Percentiles rank a stretch among this genome's conserved stretches.
These are phyloP conservation scores for Ethmia dodecea DNA, from an alignment of 2,888 invertebrate species.

Conservation along the genomic window DNA sequence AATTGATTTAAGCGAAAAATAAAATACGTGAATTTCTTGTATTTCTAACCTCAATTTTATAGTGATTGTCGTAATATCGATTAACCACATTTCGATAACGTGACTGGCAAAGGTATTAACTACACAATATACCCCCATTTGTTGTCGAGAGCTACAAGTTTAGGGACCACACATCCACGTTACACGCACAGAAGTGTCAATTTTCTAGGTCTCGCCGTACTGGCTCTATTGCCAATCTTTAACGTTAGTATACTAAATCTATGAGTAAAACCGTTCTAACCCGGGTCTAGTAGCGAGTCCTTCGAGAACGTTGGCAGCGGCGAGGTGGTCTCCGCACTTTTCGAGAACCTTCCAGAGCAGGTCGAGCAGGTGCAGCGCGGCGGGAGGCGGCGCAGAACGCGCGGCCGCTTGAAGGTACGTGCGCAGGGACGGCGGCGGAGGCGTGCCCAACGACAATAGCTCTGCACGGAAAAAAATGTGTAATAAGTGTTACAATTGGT, in stretches of 20 bases:
- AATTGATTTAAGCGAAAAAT: too few species aligned
- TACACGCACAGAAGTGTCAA: too few species aligned
- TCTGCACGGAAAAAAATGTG: conserved; percentile 62
- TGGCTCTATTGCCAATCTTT: too few species aligned
- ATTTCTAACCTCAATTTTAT: too few species aligned
- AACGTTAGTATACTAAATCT: neutral
- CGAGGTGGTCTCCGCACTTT: conserved; percentile 92
- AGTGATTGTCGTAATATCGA: too few species aligned
- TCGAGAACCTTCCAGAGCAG: conserved; percentile 98
- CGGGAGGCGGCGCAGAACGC: conserved; percentile 74
- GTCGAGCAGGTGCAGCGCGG: conserved; percentile 82
- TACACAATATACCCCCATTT: too few species aligned
- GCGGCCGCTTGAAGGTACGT: conserved; percentile 82
- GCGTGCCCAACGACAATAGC: conserved; percentile 78
- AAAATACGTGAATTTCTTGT: too few species aligned
- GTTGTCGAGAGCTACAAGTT: too few species aligned
- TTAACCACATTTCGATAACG: too few species aligned
- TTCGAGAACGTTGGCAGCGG: conserved; percentile 94
- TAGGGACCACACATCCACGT: too few species aligned
- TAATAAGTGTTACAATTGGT: neutral
- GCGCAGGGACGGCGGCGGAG: conserved; percentile 85
- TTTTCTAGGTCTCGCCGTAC: too few species aligned
- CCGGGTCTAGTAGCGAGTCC: conserved; percentile 87
- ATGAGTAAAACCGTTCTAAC: conserved; percentile 41
- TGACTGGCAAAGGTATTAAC: too few species aligned